Evolutionary conservation across 2,888 invertebrate species (phyloP), one percentile per base, ranked within the genome.

Genomic region (Noctuana brunneofusca): DNA sequence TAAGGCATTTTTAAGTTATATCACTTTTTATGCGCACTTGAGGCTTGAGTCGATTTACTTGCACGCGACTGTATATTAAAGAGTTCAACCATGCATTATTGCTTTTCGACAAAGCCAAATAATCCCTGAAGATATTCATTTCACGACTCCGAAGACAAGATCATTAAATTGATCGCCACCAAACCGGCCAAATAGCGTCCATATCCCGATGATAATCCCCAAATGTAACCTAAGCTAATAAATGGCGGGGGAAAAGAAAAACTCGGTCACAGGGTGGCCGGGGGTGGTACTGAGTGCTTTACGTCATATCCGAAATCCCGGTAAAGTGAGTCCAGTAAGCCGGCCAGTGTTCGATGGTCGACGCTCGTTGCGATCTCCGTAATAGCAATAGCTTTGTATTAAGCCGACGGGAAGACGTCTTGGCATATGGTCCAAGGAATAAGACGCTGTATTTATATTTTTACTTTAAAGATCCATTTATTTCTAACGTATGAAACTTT

Each of bases 341-440:
- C 83, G 78, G 41, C 41, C 41, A 43, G 16, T 81, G 88, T 89
- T 89, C 91, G 90, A 91, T 90, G 91, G 86, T 78, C 84, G 83
- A 54, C 63, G 71, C 68, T 66, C 72, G 69, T 78, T 81, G 87
- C 88, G 86, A 88, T 89, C 88, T 86, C 84, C 78, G 88, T 90
- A 89, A 92, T 89, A 88, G 91, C 89, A 86, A 91, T 90, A 89
- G 90, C 90, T 90, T 90, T 91, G 87, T 90, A 86, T 92, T 89
- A 89, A 89, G 89, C 89, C 84, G 80, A 75, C 80, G 79, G 75
- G 82, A 43, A 84, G 86, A 84, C 83, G 81, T 80, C 80, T 82
- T 74, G 69, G 74, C 68, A 75, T 68, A 63, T 90, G 92, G 92
- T 84, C 71, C 85, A 88, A 87, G 72, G 48, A 68, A 53, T 72